Percentiles rank a stretch among this genome's conserved stretches.
phyloP scores from a whole-genome alignment of 2,888 invertebrate genomes.

The Brachylomia viminalis region DNA sequence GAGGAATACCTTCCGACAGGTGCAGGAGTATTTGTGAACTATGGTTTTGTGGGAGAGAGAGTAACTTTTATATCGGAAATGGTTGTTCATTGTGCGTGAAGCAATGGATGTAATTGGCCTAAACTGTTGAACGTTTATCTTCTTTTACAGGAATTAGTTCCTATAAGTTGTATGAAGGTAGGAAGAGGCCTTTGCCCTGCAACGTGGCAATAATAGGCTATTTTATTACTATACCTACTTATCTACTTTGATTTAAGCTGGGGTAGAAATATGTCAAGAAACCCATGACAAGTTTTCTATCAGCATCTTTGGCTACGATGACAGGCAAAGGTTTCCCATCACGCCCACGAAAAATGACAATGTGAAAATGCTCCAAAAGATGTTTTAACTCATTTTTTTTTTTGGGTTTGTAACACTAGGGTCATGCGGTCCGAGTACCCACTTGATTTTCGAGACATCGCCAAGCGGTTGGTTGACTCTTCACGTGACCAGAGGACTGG shows the following conservation, averaged over 20 bases:
- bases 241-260: not conserved
- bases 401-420: too few relatives aligned
- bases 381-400: too few relatives aligned
- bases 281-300: not conserved
- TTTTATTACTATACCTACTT: not conserved
- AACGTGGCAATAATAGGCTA: too few relatives aligned
- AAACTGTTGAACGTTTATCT: not conserved
- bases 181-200: not conserved
- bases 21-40: conserved; percentile 33
- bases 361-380: too few relatives aligned
- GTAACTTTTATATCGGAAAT: not conserved
- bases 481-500: too few relatives aligned
- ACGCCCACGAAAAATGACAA: too few relatives aligned
- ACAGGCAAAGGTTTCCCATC: not conserved
- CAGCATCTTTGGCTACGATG: not conserved
- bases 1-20: conserved; percentile 49
- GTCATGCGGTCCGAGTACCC: too few relatives aligned
- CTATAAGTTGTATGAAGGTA: not conserved
- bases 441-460: too few relatives aligned
- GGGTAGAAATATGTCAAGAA: not conserved
- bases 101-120: not conserved
- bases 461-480: too few relatives aligned
- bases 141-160: not conserved
- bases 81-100: not conserved
- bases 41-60: conserved; percentile 1